A percentile compares a stretch with the other conserved stretches of the same genome.
These are phyloP conservation scores for Mohoua ochrocephala DNA, from an alignment of 2,113 vertebrate species.

Conservation along the genomic window DNA sequence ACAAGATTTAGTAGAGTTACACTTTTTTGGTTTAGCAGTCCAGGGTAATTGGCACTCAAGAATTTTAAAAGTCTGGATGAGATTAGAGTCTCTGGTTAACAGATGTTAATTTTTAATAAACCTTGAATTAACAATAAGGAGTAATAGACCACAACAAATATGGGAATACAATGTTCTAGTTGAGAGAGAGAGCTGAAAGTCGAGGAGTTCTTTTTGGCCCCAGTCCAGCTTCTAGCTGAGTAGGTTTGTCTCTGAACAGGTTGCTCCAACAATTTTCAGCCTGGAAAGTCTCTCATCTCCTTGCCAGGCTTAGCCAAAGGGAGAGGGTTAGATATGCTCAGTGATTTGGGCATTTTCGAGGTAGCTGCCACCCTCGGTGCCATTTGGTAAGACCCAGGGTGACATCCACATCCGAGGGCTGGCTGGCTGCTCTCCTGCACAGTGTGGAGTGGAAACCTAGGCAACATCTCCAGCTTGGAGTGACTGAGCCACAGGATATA, in stretches of 20 bases:
- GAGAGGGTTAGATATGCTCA: background rate
- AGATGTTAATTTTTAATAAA: constrained; percentile 7
- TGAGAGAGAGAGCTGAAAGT: background rate
- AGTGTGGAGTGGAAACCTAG: background rate
- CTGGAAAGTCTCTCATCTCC: background rate
- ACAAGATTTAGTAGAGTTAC: background rate
- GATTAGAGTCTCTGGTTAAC: background rate
- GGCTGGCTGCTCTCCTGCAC: background rate
- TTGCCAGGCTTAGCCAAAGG: background rate
- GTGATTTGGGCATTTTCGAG: background rate
- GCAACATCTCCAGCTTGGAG: background rate
- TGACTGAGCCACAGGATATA: background rate
- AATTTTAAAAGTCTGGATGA: background rate
- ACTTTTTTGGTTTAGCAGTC: background rate
- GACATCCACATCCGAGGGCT: background rate
- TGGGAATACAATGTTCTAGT: background rate
- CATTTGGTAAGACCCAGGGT: background rate
- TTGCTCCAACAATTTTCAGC: background rate
- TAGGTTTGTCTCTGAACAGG: background rate
- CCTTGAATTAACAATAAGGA: background rate
- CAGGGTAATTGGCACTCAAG: background rate
- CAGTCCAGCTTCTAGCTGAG: background rate
- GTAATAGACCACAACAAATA: background rate
- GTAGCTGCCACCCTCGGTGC: background rate
- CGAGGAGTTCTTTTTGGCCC: background rate